Evolutionary conservation across 2,888 invertebrate genomes (phyloP), one percentile per base, ranked within the genome.

Genomic region (Rambutsinella grinnellia): DNA sequence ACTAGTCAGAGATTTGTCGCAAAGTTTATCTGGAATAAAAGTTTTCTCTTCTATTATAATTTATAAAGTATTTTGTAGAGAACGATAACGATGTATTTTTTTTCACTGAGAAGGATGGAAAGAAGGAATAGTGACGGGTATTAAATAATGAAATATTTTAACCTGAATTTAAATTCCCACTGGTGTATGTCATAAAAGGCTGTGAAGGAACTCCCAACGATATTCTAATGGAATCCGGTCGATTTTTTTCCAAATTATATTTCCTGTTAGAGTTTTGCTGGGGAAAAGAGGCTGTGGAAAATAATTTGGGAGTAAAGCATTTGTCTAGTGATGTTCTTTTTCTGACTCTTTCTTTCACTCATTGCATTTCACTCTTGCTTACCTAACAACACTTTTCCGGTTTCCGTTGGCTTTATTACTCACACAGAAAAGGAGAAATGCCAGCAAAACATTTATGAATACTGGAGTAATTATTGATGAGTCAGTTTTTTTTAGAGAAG

Each of bases 101-200:
- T 53, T 47, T 19, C 15, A 67, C 13, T 10, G 46, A 49, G 44
- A 10, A 28, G 60, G 49, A 54, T 26, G 28, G 44, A 47, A n/a
- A n/a, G n/a, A n/a, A n/a, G 68, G 44, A 75, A 47, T 44, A 68
- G 75, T 75, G 75, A 75, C 75, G 67, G 62, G 49, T 67, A 44
- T 75, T 75, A 57, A 75, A 75, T 75, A 61, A 75, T 75, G 68
- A 75, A 75, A 61, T 61, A 75, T 68, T 66, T 68, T 75, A 75
- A 68, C 75, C 75, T 75, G 75, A 75, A 75, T 75, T 75, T 75
- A 75, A 67, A 75, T 75, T 75, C 75, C 75, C 75, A 27, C 51
- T 57, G 46, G 75, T 68, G 13, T 36, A 66, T 75, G 68, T 62
- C 75, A 75, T 75, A 75, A 75, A 75, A 75, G 68, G 68, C 49